Evolutionary conservation across 2,888 invertebrate genomes (phyloP), one percentile per base, ranked within the genome.

Genomic region (Lepidochitona cinerea): DNA sequence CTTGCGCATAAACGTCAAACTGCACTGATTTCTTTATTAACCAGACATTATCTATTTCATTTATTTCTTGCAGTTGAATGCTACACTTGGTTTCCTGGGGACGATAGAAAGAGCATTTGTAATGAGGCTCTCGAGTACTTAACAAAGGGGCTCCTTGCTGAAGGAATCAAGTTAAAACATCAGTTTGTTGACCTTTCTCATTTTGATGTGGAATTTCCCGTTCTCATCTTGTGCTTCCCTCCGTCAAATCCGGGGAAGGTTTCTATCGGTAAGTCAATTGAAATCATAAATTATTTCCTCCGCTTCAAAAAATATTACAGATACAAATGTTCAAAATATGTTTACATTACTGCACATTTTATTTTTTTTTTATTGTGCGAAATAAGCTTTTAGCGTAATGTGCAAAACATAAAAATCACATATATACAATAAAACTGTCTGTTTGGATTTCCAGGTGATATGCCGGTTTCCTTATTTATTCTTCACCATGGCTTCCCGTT

Each of bases 361-460:
- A 49, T 49, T 49, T 2, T 49, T 49, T 7, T 4, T 49, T 49
- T 7, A 2, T 49, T 49, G 2, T 2, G 41, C 18, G n/a, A n/a
- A n/a, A n/a, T n/a, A n/a, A n/a, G n/a, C n/a, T n/a, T n/a, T n/a
- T n/a, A n/a, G n/a, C n/a, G n/a, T n/a, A n/a, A n/a, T n/a, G n/a
- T 12, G 9, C 9, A 12, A 41, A 12, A 12, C 18, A 41, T 18
- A 41, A 41, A 41, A 12, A 41, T 18, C 41, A 41, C 9, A 41
- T 41, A 41, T 41, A 41, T 41, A 41, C 41, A 49, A n/a, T 49
- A 49, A 5, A 49, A 49, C 7, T 49, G 18, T n/a, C 18, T 49
- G n/a, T 49, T 49, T 7, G 49, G n/a, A n/a, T n/a, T n/a, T 26
- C 12, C 41, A 68, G 68, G 37, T 37, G 68, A 68, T 7, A 68